A percentile compares a stretch with the other conserved stretches of the same genome.
phyloP scores from a whole-genome alignment of 2,888 invertebrate genomes.

The Brachyptera risi region DNA sequence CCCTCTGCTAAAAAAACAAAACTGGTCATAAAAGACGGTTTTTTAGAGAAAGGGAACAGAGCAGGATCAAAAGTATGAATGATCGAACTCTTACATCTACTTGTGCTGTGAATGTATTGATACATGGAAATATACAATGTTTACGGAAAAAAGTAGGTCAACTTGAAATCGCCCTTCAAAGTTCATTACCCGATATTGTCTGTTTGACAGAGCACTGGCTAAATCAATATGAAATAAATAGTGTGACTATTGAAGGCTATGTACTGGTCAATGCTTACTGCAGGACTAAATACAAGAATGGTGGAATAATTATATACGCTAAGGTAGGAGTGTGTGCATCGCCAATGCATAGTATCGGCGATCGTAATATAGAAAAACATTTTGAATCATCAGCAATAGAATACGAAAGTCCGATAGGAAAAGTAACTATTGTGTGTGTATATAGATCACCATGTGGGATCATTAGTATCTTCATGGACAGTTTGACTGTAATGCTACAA shows the following conservation, averaged over 20 bases:
- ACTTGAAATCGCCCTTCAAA: too few relatives aligned
- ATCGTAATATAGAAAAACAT: not conserved
- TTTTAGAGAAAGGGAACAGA: too few relatives aligned
- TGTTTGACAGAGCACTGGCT: slow-evolving; percentile 4
- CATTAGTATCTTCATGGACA: not conserved
- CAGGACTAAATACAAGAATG: not conserved
- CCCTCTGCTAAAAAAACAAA: too few relatives aligned
- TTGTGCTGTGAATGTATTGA: too few relatives aligned
- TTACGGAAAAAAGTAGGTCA: too few relatives aligned
- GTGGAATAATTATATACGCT: not conserved
- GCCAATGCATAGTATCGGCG: not conserved
- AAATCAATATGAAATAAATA: not conserved
- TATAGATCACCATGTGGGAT: not conserved
- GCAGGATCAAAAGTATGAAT: too few relatives aligned
- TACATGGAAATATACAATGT: too few relatives aligned
- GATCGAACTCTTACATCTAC: too few relatives aligned
- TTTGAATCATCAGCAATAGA: not conserved
- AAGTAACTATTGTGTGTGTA: not conserved
- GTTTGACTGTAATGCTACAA: not conserved
- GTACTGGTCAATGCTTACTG: not conserved
- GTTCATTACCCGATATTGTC: too few relatives aligned
- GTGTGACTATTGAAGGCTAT: not conserved
- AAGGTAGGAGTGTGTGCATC: not conserved
- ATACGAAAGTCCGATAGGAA: not conserved
- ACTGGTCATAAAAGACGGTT: too few relatives aligned